These are phyloP conservation scores for Limulus polyphemus DNA, from an alignment of 2,888 invertebrate genomes.

Conservation along the genomic window DNA sequence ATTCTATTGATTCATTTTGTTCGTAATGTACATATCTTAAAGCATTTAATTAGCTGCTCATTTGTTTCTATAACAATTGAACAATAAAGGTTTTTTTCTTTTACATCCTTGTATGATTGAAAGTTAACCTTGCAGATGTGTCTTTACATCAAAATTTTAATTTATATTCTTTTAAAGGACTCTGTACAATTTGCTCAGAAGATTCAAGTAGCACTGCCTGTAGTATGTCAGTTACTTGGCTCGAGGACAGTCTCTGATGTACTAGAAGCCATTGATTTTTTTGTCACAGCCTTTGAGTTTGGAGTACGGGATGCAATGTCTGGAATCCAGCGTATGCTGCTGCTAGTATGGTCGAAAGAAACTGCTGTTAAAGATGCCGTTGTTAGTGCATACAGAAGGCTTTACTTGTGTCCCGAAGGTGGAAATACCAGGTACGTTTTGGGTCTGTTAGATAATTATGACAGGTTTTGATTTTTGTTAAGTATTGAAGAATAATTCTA, in stretches of 20 bases:
- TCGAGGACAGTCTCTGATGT: constrained; percentile 55
- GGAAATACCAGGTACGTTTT: no score
- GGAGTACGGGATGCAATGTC: constrained; percentile 19
- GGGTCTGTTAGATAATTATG: no score
- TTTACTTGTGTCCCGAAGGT: constrained; percentile 42
- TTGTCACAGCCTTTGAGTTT: constrained; percentile 20
- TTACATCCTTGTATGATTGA: no score
- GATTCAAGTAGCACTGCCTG: constrained; percentile 45
- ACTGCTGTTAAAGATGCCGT: constrained; percentile 55
- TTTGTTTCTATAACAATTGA: no score
- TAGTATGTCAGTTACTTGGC: constrained; percentile 56
- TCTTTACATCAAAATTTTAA: no score
- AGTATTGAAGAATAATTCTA: no score
- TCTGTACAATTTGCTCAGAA: constrained; percentile 42
- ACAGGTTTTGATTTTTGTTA: no score
- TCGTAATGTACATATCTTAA: no score
- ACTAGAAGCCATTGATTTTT: constrained; percentile 66
- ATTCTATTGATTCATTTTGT: no score
- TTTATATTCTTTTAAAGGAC: constrained; percentile 36
- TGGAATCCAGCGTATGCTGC: constrained; percentile 50
- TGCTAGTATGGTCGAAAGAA: constrained; percentile 68
- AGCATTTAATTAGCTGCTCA: no score
- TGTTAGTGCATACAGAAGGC: constrained; percentile 58
- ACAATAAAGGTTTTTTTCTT: no score
- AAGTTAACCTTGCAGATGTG: no score